phyloP scores from a whole-genome alignment of 2,113 vertebrate genomes.

The Connochaetes taurinus region DNA sequence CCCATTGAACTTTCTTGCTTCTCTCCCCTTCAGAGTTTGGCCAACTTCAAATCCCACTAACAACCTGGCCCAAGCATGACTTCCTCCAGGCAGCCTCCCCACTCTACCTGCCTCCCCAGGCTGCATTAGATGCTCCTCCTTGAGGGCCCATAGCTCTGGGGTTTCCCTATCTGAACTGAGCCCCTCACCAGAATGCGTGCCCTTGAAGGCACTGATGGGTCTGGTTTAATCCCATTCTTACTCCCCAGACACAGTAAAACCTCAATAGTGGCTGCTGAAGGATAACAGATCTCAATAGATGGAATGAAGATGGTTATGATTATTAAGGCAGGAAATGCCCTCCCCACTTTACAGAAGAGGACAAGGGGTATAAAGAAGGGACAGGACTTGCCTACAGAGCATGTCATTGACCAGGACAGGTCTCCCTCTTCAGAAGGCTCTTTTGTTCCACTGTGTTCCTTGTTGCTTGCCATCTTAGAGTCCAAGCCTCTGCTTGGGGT shows the following conservation, averaged over 20 bases:
- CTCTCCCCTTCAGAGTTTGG: not conserved
- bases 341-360: not conserved
- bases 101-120: not conserved
- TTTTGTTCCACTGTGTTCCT: not conserved
- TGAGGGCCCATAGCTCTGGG: not conserved
- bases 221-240: not conserved
- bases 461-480: not conserved
- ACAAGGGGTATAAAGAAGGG: not conserved
- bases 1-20: not conserved
- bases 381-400: not conserved
- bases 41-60: not conserved
- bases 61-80: not conserved
- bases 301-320: fast-evolving
- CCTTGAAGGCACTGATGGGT: not conserved
- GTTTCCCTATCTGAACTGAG: not conserved
- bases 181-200: fast-evolving
- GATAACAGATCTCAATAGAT: not conserved
- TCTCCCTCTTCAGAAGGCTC: not conserved
- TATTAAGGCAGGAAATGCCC: not conserved
- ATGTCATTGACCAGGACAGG: too few relatives aligned
- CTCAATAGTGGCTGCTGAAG: not conserved
- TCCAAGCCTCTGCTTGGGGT: not conserved
- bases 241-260: not conserved
- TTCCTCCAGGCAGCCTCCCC: not conserved
- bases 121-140: not conserved